Conservation (phyloP, 2,888 invertebrate genomes). For the Heliconius charithonia region DNA sequence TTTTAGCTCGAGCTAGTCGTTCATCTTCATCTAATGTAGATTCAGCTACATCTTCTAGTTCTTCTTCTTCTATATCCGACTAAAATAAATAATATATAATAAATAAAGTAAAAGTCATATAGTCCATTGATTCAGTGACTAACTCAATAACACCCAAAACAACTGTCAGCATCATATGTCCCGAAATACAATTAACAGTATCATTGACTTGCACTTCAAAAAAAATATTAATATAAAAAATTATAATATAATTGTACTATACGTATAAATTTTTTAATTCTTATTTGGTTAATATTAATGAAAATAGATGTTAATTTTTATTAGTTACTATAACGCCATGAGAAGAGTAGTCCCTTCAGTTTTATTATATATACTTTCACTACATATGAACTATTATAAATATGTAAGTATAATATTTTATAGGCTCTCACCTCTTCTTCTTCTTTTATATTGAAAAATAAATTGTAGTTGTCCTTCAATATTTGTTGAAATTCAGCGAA, state of each 20-base stretch:
- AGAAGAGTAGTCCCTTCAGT: neutral
- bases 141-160: too few relatives aligned
- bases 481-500: conserved; percentile 83
- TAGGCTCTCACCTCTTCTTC: conserved; percentile 63
- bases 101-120: neutral
- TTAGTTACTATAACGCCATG: too few relatives aligned
- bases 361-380: too few relatives aligned
- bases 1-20: conserved; percentile 63
- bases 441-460: conserved; percentile 87
- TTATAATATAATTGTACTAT: too few relatives aligned
- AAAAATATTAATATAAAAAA: too few relatives aligned
- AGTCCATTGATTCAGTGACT: neutral
- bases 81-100: conserved; percentile 45
- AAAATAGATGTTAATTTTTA: too few relatives aligned
- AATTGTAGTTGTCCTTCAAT: conserved; percentile 86
- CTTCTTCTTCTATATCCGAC: conserved; percentile 65
- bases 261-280: too few relatives aligned
- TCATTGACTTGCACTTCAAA: too few relatives aligned
- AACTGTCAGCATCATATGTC: too few relatives aligned
- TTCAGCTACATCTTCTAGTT: conserved; percentile 74
- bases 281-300: too few relatives aligned
- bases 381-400: neutral
- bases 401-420: neutral
- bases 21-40: conserved; percentile 73
- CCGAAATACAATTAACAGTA: too few relatives aligned